Percentiles rank a stretch among this genome's conserved stretches.
phyloP scores from a whole-genome alignment of 2,113 vertebrate genomes.

The Melospiza georgiana region DNA sequence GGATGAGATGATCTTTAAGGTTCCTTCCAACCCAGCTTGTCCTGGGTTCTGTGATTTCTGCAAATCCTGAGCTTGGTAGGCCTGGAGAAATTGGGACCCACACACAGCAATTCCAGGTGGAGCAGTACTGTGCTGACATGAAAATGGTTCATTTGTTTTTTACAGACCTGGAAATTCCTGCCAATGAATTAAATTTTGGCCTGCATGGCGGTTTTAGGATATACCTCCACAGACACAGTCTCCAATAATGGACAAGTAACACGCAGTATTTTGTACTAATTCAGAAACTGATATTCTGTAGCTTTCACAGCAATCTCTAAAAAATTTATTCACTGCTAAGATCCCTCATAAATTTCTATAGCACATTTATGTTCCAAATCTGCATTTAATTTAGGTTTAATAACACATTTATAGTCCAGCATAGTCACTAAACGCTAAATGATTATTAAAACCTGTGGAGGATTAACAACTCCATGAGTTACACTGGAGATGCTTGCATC shows the following conservation, averaged over 20 bases:
- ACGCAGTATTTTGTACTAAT: constrained; percentile 2
- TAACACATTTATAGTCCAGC: constrained; percentile 32
- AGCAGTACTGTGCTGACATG: neutral
- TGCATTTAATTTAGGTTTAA: constrained; percentile 65
- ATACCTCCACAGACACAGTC: neutral
- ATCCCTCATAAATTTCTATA: constrained; percentile 49
- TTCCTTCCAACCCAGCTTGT: accelerated
- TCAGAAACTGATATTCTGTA: constrained; percentile 2
- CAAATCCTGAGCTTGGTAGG: neutral
- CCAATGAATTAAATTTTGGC: neutral
- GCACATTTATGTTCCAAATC: constrained; percentile 25
- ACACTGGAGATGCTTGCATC: neutral
- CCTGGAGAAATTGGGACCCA: neutral
- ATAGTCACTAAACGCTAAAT: neutral
- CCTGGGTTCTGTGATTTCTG: neutral
- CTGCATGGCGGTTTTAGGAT: neutral
- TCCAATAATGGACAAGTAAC: neutral
- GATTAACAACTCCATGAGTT: constrained; percentile 23
- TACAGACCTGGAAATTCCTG: neutral
- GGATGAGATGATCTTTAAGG: neutral
- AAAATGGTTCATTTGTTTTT: neutral
- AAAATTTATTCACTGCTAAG: constrained; percentile 16
- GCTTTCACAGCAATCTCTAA: neutral
- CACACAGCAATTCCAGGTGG: neutral
- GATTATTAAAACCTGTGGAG: constrained; percentile 47